Evolutionary conservation across 2,888 invertebrate genomes (phyloP).

Genomic region (Andrena camellia): DNA sequence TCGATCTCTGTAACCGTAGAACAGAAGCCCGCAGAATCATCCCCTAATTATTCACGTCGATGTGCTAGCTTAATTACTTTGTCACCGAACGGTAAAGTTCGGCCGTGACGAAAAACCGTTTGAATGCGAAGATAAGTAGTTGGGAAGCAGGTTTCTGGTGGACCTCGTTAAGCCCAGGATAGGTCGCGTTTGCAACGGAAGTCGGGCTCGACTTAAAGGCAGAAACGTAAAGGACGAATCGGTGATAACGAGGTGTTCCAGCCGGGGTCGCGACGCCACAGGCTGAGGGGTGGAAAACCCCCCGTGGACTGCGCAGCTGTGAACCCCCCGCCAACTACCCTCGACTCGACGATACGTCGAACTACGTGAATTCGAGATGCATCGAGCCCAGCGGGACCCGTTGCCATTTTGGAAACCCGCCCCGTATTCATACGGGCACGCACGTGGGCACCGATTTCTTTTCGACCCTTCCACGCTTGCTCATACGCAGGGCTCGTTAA

Average conservation of each 20-base stretch:
- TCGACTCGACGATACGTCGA: conserved; percentile 65
- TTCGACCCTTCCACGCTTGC: conserved; percentile 66
- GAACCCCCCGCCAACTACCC: conserved; percentile 66
- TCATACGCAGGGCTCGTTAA: conserved; percentile 75
- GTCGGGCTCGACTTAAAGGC: conserved; percentile 63
- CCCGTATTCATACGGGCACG: conserved; percentile 62
- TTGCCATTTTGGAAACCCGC: conserved; percentile 80
- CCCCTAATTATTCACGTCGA: too few relatives aligned
- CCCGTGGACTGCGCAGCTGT: conserved; percentile 76
- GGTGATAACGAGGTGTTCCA: conserved; percentile 82
- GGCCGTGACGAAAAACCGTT: too few relatives aligned
- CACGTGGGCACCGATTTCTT: conserved; percentile 75
- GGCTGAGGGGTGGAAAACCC: conserved; percentile 65
- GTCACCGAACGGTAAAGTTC: too few relatives aligned
- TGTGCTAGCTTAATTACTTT: too few relatives aligned
- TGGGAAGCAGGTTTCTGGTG: conserved; percentile 8
- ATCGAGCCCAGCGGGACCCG: conserved; percentile 72
- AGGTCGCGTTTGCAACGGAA: conserved; percentile 7
- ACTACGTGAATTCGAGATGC: conserved; percentile 68
- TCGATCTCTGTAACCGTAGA: neutral
- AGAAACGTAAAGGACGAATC: conserved; percentile 73
- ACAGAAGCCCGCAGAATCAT: neutral
- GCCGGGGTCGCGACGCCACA: conserved; percentile 56
- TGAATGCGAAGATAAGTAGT: neutral
- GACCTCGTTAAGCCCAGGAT: conserved; percentile 7